Base-by-base conservation (phyloP, 35 echinoderm and acorn worm species). In the Anneissia japonica region DNA sequence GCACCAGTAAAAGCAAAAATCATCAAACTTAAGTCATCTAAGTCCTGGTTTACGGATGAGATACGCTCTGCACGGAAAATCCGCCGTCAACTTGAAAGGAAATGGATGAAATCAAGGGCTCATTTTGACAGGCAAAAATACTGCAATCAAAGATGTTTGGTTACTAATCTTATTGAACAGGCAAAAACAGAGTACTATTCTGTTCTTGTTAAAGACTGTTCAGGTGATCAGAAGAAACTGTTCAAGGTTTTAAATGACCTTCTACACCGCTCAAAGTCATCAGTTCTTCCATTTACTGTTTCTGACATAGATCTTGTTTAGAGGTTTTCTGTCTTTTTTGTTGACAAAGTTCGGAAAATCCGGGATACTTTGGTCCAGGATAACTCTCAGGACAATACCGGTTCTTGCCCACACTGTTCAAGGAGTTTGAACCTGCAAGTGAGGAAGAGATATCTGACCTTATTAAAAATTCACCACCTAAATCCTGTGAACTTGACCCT, bases 211-310 rank as follows among this genome's bases (percentile, higher is more conserved):
- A 21, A 14, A 12, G 74, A 78, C 28, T 84, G 88, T 30, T n/a
- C 26, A n/a, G 82, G 88, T 84, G 88, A 90, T 30, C 88, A 90
- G 39, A 90, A 73, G 56, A 90, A 80, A 38, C 51, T 64, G 11
- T 64, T 12, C 26, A 64, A 64, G 11, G 7, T 64, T 16, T 9
- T 64, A 64, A 64, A 64, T 23, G 26, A 64, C 2, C 51, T 64
- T 64, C 26, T 64, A 64, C 51, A 64, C 21, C 51, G 19, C 19
- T 64, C 21, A 1, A 64, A 64, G 51, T 23, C 51, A 64, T 12
- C 51, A 64, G 51, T 26, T 26, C 51, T 64, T 64, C 51, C 51
- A 2, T 64, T 26, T 9, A 19, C 51, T 64, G 19, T 12, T 2
- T 64, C 51, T 2, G 51, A 64, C 26, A 23, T 19, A 4, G 40